phyloP scores from a whole-genome alignment of 2,888 invertebrate species.

The Aspidiotus rigidus region DNA sequence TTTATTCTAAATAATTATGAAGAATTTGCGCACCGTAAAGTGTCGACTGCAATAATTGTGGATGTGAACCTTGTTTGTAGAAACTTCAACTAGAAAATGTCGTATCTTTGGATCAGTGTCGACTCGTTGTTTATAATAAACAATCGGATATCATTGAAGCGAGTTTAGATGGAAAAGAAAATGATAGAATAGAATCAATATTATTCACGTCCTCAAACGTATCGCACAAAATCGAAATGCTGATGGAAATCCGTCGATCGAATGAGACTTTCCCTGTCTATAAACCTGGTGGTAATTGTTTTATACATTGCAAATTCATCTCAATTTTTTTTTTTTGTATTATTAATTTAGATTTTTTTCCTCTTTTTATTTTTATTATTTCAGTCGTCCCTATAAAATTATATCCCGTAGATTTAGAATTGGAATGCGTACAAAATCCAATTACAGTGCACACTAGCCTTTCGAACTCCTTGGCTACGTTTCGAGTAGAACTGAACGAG shows the following conservation, averaged over 20 bases:
- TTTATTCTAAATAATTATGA: too few relatives aligned
- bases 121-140: slow-evolving; percentile 61
- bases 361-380: slow-evolving; percentile 21
- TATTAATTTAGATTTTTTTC: not conserved
- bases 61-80: slow-evolving; percentile 39
- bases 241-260: slow-evolving; percentile 22
- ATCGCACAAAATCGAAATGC: slow-evolving; percentile 40
- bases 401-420: slow-evolving; percentile 52
- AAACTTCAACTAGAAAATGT: slow-evolving; percentile 51
- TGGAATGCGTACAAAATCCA: slow-evolving; percentile 47
- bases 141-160: slow-evolving; percentile 54
- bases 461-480: slow-evolving; percentile 11
- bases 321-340: not conserved
- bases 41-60: too few relatives aligned
- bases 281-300: slow-evolving; percentile 17
- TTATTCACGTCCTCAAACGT: not conserved
- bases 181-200: slow-evolving; percentile 20
- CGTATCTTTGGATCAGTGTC: slow-evolving; percentile 56
- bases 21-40: too few relatives aligned
- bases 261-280: slow-evolving; percentile 22
- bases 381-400: slow-evolving; percentile 52
- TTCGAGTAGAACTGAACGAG: slow-evolving; percentile 19
- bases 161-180: slow-evolving; percentile 17
- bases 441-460: slow-evolving; percentile 15
- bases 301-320: not conserved